Evolutionary conservation across 2,888 invertebrate genomes (phyloP).

Genomic region (Trissolcus brochymenae): DNA sequence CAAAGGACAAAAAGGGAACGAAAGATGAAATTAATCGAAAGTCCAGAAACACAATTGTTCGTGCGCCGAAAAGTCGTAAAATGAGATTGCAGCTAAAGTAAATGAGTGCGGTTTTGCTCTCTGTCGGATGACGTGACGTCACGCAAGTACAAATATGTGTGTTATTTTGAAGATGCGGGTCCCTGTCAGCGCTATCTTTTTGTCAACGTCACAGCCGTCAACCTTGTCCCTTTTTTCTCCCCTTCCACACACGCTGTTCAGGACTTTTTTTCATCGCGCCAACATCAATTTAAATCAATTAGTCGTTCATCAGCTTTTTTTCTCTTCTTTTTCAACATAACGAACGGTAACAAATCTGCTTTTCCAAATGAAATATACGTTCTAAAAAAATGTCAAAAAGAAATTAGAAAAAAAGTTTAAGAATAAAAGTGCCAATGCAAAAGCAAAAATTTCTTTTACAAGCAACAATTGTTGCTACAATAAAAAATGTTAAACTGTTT

Average conservation of each 20-base stretch:
- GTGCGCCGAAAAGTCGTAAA: conserved; percentile 19
- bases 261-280: neutral
- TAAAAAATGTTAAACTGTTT: conserved; percentile 2
- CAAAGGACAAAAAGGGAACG: too few relatives aligned
- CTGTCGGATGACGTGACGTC: conserved; percentile 44
- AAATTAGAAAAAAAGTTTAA: neutral
- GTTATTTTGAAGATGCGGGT: conserved; percentile 36
- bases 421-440: neutral
- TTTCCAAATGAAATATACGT: neutral
- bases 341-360: neutral
- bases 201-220: conserved; percentile 19
- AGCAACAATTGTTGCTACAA: neutral
- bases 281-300: conserved; percentile 8
- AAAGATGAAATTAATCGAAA: too few relatives aligned
- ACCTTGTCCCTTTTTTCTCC: conserved; percentile 4
- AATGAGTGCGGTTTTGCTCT: conserved; percentile 40
- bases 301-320: conserved; percentile 3
- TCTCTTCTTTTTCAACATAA: neutral
- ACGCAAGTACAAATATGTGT: conserved; percentile 26
- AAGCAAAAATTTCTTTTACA: neutral
- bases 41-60: conserved; percentile 10
- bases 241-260: neutral
- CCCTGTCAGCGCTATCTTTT: conserved; percentile 32
- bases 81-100: conserved; percentile 49
- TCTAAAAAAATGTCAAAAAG: neutral